Evolutionary conservation across 2,888 invertebrate species (phyloP), one percentile per base, ranked within the genome.

Genomic region (Prenolepis imparis): DNA sequence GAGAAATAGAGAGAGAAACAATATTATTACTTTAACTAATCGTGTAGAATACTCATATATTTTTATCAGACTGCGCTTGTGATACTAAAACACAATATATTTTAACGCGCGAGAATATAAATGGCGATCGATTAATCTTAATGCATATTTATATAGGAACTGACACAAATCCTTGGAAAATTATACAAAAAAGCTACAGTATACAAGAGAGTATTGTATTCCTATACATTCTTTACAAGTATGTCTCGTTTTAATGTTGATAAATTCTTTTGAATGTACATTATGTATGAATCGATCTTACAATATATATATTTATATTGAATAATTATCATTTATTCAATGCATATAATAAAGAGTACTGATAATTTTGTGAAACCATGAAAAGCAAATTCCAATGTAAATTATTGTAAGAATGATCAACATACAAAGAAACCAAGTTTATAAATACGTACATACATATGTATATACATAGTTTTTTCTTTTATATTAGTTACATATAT

Each of bases 141-240:
- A 84, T 85, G 67, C 68, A 59, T 80, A 82, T 82, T 83, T 77
- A 83, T 75, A 87, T 89, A 90, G 91, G 90, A 90, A 90, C 90
- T 89, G 87, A 90, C 84, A 28, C 48, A 82, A 86, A 87, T 89
- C 82, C 83, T 84, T 86, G 86, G 75, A 83, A 90, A 86, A 87
- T 78, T 80, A 85, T 86, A 86, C 82, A 86, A 87, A n/a, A 88
- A 89, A 84, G 64, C 63, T 78, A 85, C 36, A 86, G 86, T 84
- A 83, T 85, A 83, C 84, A 88, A 90, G 48, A 74, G 4, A 64
- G 78, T 85, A 87, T 70, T 86, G 63, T 84, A 83, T 87, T 90
- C 87, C 91, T 91, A 87, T 91, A 91, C 88, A 92, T 88, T 90
- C 86, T 89, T 88, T 88, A 84, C 87, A 90, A 86, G 67, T 88